Evolutionary conservation across 2,797 vertebrate species (phyloP).

Genomic region (Esox masquinongy): DNA sequence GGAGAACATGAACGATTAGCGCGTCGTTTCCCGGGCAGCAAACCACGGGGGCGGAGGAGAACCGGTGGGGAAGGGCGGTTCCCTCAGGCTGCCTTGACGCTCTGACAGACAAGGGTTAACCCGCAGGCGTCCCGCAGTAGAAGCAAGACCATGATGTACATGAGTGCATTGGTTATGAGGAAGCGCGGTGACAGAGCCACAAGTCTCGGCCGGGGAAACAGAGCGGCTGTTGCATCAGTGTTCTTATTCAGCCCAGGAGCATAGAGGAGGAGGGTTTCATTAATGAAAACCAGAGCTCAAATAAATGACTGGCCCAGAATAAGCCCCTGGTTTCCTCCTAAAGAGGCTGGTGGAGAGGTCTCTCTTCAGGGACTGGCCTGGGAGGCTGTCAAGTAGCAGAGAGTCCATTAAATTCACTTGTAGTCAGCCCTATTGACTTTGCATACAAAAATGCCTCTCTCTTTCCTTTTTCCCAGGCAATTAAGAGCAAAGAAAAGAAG

Average conservation of each 20-base stretch:
- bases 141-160: slow-evolving; percentile 20
- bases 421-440: slow-evolving; percentile 11
- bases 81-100: neutral
- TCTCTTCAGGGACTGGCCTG: neutral
- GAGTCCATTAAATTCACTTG: slow-evolving; percentile 4
- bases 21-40: neutral
- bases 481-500: slow-evolving; percentile 4
- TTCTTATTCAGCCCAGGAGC: slow-evolving; percentile 17
- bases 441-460: neutral
- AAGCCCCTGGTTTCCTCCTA: neutral
- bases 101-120: neutral
- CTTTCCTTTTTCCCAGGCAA: slow-evolving; percentile 7
- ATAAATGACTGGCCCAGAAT: slow-evolving; percentile 10
- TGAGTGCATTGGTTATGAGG: neutral
- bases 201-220: neutral
- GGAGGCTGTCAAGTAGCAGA: neutral
- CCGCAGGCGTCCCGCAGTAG: slow-evolving; percentile 3
- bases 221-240: slow-evolving; percentile 16
- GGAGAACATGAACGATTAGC: neutral
- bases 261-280: slow-evolving; percentile 17
- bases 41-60: slow-evolving; percentile 12
- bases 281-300: slow-evolving; percentile 26
- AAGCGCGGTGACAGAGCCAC: neutral
- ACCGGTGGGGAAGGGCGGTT: neutral
- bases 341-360: slow-evolving; percentile 3